Percentiles rank a stretch among this genome's conserved stretches.
Evolutionary conservation across 2,113 vertebrate species (phyloP).

Genomic region (Benitochromis conjunctus): DNA sequence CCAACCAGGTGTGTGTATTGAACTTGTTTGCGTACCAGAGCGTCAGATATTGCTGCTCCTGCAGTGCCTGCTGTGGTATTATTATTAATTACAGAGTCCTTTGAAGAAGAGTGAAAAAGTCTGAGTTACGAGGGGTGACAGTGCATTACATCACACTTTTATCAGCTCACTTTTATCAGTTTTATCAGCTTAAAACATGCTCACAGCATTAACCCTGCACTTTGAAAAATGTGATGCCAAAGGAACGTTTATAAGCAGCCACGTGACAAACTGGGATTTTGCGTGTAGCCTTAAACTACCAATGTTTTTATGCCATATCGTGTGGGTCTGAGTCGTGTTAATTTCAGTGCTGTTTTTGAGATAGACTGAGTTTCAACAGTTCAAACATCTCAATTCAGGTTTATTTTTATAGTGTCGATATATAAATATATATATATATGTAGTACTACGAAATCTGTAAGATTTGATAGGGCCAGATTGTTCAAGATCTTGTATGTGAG

Average conservation of each 20-base stretch:
- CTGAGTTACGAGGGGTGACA: neutral
- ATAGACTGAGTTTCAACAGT: neutral
- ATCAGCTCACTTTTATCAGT: neutral
- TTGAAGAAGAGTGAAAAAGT: neutral
- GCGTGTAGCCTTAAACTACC: neutral
- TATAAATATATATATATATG: no score
- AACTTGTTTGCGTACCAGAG: neutral
- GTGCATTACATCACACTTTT: neutral
- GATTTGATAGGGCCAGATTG: no score
- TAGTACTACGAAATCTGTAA: no score
- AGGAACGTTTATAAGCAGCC: no score
- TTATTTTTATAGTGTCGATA: neutral
- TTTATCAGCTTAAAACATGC: neutral
- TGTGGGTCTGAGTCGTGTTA: neutral
- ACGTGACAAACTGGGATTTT: neutral
- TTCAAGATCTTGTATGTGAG: neutral
- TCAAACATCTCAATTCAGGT: neutral
- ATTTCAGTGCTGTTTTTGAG: neutral
- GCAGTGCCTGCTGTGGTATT: neutral
- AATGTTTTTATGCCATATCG: neutral
- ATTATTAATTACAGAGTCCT: neutral
- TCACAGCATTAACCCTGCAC: neutral
- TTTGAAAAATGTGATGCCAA: neutral
- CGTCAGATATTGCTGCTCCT: neutral
- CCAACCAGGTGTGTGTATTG: slow-evolving; percentile 75